These are phyloP conservation scores for Agrotis exclamationis DNA, from an alignment of 2,888 invertebrate genomes.

Conservation along the genomic window DNA sequence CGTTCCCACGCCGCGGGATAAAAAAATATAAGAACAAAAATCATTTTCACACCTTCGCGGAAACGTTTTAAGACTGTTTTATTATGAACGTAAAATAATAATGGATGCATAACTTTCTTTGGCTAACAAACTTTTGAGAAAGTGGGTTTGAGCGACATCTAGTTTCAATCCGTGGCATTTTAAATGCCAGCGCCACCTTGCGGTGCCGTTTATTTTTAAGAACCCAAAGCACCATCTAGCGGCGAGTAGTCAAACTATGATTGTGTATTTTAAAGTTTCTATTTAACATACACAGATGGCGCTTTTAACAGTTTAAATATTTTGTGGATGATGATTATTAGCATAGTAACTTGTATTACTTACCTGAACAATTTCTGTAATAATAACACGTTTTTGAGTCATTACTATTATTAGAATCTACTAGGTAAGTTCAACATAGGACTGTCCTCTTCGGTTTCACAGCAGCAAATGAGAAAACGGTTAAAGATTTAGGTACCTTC, in stretches of 20 bases:
- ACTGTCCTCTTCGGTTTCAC: constrained; percentile 20
- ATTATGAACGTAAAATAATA: constrained; percentile 88
- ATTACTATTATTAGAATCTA: background rate
- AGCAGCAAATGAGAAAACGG: constrained; percentile 19
- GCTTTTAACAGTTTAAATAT: background rate
- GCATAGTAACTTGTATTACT: background rate
- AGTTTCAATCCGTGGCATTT: constrained; percentile 19
- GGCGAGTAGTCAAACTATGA: constrained; percentile 22
- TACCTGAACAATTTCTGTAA: constrained; percentile 43
- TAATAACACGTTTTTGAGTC: constrained; percentile 16
- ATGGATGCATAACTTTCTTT: constrained; percentile 84
- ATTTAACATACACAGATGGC: constrained; percentile 24
- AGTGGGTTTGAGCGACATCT: constrained; percentile 77
- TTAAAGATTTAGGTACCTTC: background rate
- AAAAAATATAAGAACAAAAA: constrained; percentile 84
- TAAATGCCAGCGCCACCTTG: constrained; percentile 43
- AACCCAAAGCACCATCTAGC: background rate
- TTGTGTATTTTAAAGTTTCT: constrained; percentile 4
- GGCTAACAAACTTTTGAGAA: constrained; percentile 58
- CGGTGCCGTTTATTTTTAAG: accelerated
- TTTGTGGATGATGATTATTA: too few relatives aligned
- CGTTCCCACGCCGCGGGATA: constrained; percentile 85
- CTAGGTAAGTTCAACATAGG: background rate
- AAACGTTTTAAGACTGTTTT: constrained; percentile 85
- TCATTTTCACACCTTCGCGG: constrained; percentile 90